Conservation (phyloP, 2,888 invertebrate species). For the Aphrophora alni region DNA sequence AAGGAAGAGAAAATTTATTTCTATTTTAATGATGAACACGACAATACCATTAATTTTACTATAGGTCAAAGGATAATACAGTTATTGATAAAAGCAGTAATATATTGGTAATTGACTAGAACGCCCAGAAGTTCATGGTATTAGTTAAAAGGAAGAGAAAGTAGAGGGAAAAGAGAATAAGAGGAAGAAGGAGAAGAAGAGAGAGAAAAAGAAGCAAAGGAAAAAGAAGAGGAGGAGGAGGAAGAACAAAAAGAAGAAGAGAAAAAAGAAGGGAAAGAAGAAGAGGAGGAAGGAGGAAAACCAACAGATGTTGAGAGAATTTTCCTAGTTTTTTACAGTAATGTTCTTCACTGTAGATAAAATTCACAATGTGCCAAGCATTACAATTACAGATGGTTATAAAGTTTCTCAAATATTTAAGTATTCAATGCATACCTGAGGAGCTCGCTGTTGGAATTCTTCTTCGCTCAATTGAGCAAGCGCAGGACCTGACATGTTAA, state of each 20-base stretch:
- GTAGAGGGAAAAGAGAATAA: background rate
- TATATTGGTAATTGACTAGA: no score
- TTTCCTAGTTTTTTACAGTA: no score
- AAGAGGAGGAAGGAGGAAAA: background rate
- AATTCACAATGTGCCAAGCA: no score
- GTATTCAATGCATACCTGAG: conserved; percentile 63
- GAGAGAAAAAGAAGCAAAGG: background rate
- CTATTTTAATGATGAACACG: no score
- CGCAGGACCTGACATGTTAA: conserved; percentile 79
- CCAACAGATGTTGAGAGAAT: no score
- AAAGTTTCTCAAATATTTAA: background rate
- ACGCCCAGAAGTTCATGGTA: background rate
- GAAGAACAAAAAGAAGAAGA: background rate
- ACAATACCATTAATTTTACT: no score
- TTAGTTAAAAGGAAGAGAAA: background rate
- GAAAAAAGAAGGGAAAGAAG: background rate
- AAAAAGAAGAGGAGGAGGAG: background rate
- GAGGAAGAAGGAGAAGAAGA: background rate
- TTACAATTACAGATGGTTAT: no score
- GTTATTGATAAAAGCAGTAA: no score
- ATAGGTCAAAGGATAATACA: no score
- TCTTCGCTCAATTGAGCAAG: conserved; percentile 81
- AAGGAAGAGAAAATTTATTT: no score
- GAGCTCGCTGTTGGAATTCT: conserved; percentile 82
- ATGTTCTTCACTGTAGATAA: background rate